phyloP scores from a whole-genome alignment of 2,888 invertebrate genomes.

The Julus scandinavius region DNA sequence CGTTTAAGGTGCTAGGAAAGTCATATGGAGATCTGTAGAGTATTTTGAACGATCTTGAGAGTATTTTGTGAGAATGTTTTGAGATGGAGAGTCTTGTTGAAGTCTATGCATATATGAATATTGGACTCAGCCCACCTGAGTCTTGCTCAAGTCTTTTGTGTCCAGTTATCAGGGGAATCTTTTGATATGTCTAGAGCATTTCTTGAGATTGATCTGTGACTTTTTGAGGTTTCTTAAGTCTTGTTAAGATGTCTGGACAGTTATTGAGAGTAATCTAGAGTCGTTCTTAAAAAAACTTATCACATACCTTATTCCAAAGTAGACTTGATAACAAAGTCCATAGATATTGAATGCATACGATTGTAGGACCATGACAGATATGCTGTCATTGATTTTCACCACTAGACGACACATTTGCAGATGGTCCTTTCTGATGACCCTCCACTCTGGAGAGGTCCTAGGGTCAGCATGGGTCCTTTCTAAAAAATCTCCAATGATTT shows the following conservation, averaged over 20 bases:
- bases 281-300: background rate
- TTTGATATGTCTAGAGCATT: background rate
- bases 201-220: too few species aligned
- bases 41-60: too few species aligned
- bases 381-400: background rate
- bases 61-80: too few species aligned
- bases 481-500: slow-evolving; percentile 9
- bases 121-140: too few species aligned
- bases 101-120: too few species aligned
- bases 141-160: background rate
- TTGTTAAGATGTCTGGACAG: too few species aligned
- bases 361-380: slow-evolving; percentile 5
- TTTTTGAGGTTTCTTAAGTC: too few species aligned
- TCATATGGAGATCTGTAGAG: too few species aligned
- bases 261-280: too few species aligned
- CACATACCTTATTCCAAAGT: slow-evolving; percentile 49
- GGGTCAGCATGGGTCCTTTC: background rate
- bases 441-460: background rate
- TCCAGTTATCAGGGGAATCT: background rate
- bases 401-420: slow-evolving; percentile 31
- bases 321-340: slow-evolving; percentile 48
- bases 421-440: slow-evolving; percentile 5
- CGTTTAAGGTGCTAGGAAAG: too few species aligned
- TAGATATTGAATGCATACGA: slow-evolving; percentile 48
- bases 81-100: too few species aligned